A percentile compares a stretch with the other conserved stretches of the same genome.
These are phyloP conservation scores for Carpatolechia fugitivella DNA, from an alignment of 2,888 invertebrate genomes.

Conservation along the genomic window DNA sequence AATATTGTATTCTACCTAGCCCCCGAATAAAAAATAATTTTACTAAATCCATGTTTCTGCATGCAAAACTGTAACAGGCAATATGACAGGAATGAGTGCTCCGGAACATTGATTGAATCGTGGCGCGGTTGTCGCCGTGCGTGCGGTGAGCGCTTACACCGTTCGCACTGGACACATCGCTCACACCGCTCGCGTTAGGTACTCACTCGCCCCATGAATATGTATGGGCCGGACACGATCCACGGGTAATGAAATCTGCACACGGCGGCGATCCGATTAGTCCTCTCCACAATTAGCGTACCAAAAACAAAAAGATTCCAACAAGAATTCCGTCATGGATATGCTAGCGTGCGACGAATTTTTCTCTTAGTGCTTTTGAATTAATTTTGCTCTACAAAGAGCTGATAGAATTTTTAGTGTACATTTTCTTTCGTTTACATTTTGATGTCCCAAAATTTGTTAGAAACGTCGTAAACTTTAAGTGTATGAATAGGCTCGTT, in stretches of 20 bases:
- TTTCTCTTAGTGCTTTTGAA: neutral
- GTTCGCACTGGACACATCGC: neutral
- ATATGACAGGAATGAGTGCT: slow-evolving; percentile 33
- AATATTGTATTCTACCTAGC: no score
- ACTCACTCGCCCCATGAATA: slow-evolving; percentile 57
- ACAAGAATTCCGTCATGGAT: slow-evolving; percentile 22
- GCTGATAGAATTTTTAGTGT: neutral
- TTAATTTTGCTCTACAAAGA: neutral
- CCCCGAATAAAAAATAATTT: neutral
- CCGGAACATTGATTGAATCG: slow-evolving; percentile 49
- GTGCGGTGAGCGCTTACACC: neutral
- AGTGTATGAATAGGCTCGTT: slow-evolving; percentile 5
- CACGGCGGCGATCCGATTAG: slow-evolving; percentile 67
- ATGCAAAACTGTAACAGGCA: neutral
- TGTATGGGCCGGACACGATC: slow-evolving; percentile 68
- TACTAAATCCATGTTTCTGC: slow-evolving; percentile 18
- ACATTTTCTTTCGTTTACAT: neutral
- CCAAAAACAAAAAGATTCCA: slow-evolving; percentile 38
- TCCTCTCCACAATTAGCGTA: slow-evolving; percentile 59
- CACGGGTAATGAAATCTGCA: slow-evolving; percentile 70
- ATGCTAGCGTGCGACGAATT: neutral
- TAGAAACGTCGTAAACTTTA: neutral
- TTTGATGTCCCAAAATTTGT: neutral
- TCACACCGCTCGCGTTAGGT: neutral
- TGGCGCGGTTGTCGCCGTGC: slow-evolving; percentile 39